Evolutionary conservation across 2,888 invertebrate species (phyloP).

Genomic region (Cetonia aurata): DNA sequence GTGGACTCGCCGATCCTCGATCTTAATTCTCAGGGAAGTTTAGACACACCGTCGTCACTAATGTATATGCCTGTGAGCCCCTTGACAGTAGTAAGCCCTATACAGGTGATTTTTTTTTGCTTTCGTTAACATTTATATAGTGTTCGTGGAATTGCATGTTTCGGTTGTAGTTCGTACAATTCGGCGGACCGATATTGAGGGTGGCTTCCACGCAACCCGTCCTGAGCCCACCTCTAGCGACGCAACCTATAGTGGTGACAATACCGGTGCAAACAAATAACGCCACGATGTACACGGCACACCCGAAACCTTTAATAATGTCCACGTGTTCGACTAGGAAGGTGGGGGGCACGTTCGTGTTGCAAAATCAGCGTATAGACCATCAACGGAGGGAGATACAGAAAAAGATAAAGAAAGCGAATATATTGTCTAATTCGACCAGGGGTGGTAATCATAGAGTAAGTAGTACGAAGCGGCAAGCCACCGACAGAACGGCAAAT

Average conservation of each 20-base stretch:
- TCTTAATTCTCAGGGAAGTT: slow-evolving; percentile 54
- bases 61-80: slow-evolving; percentile 63
- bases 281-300: slow-evolving; percentile 67
- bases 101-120: slow-evolving; percentile 55
- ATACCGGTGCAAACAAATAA: slow-evolving; percentile 57
- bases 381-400: slow-evolving; percentile 62
- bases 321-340: slow-evolving; percentile 72
- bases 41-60: slow-evolving; percentile 54
- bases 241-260: slow-evolving; percentile 58
- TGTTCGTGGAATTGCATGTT: slow-evolving; percentile 17
- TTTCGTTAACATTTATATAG: not conserved
- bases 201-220: slow-evolving; percentile 58
- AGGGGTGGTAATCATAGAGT: slow-evolving; percentile 57
- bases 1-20: slow-evolving; percentile 37
- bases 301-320: slow-evolving; percentile 73
- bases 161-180: slow-evolving; percentile 57
- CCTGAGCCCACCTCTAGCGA: slow-evolving; percentile 56
- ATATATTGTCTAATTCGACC: slow-evolving; percentile 56
- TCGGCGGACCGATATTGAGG: slow-evolving; percentile 58
- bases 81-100: slow-evolving; percentile 60
- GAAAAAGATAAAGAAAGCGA: slow-evolving; percentile 59
- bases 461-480: slow-evolving; percentile 52
- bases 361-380: slow-evolving; percentile 66
- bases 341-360: slow-evolving; percentile 70
- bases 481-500: slow-evolving; percentile 57